Percentiles rank a stretch among this genome's conserved stretches.
Conservation (phyloP, 2,113 vertebrate genomes). For the Cryptomyrus ogoouensis region DNA sequence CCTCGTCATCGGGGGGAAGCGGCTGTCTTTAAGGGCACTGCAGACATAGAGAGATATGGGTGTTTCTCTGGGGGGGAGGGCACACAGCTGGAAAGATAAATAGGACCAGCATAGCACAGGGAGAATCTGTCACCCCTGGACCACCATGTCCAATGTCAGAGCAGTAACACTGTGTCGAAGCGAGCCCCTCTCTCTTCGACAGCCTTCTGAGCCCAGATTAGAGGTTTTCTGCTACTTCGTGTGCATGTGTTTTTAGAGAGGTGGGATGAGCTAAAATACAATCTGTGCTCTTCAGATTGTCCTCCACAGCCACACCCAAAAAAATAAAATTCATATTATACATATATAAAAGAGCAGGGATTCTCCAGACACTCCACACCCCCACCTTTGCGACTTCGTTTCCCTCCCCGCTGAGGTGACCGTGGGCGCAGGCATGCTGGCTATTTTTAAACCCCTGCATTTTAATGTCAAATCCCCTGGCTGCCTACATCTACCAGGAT, state of each 20-base stretch:
- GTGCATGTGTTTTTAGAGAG: not conserved
- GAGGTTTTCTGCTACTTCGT: not conserved
- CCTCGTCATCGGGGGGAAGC: conserved; percentile 99
- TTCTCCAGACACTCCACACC: not conserved
- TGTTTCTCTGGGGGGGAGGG: not conserved
- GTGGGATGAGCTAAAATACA: not conserved
- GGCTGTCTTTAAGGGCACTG: conserved; percentile 99
- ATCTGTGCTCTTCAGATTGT: not conserved
- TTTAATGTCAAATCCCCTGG: conserved; percentile 19
- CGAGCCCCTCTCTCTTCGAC: not conserved
- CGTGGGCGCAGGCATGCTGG: not conserved
- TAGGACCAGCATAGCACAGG: not conserved
- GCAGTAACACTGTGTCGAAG: not conserved
- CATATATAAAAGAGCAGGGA: not conserved
- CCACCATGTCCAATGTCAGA: not conserved
- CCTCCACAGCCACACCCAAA: not conserved
- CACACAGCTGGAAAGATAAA: too few species aligned
- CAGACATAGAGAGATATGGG: conserved; percentile 38
- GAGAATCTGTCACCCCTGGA: not conserved
- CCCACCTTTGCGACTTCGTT: not conserved
- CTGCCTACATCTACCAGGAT: not conserved
- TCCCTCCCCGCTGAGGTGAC: not conserved
- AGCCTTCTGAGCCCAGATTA: not conserved
- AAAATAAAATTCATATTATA: not conserved
- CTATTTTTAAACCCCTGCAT: conserved; percentile 18